phyloP scores from a whole-genome alignment of 1,140 invertebrate genomes.

The Aphelinus atriplicis region DNA sequence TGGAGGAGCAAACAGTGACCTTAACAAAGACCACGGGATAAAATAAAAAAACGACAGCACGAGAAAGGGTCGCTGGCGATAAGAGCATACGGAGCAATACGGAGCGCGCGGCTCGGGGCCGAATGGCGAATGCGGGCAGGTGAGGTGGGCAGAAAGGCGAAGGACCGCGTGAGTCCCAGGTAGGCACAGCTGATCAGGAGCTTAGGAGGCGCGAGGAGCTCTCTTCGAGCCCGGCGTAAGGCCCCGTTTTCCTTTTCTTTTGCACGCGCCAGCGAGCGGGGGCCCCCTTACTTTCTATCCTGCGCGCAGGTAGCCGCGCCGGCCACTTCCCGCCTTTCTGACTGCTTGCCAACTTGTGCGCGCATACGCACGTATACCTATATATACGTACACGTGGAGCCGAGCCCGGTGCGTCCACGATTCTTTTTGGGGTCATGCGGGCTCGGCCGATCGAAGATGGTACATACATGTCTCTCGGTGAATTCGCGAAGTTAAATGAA shows the following conservation, averaged over 20 bases:
- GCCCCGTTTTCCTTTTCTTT: neutral
- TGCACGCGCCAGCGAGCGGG: neutral
- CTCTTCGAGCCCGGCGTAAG: conserved; percentile 22
- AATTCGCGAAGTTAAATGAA: too few relatives aligned
- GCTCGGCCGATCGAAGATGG: too few relatives aligned
- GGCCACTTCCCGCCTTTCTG: too few relatives aligned
- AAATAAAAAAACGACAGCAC: neutral
- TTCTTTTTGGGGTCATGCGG: too few relatives aligned
- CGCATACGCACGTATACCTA: neutral
- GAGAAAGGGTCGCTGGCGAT: neutral
- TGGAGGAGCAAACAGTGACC: too few relatives aligned
- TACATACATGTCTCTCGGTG: too few relatives aligned
- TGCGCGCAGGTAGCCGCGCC: neutral
- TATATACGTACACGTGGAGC: neutral
- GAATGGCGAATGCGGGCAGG: neutral
- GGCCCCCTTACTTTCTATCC: conserved; percentile 1
- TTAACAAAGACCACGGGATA: too few relatives aligned
- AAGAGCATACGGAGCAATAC: too few relatives aligned
- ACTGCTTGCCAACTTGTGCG: too few relatives aligned
- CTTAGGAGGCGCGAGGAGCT: conserved; percentile 45
- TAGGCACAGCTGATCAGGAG: conserved; percentile 50
- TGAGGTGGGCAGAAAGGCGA: neutral
- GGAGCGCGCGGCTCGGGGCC: neutral
- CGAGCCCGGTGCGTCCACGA: neutral
- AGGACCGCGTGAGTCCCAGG: conserved; percentile 50